Percentiles rank a stretch among this genome's conserved stretches.
These are phyloP conservation scores for Meta bourneti DNA, from an alignment of 2,888 invertebrate species.

Conservation along the genomic window DNA sequence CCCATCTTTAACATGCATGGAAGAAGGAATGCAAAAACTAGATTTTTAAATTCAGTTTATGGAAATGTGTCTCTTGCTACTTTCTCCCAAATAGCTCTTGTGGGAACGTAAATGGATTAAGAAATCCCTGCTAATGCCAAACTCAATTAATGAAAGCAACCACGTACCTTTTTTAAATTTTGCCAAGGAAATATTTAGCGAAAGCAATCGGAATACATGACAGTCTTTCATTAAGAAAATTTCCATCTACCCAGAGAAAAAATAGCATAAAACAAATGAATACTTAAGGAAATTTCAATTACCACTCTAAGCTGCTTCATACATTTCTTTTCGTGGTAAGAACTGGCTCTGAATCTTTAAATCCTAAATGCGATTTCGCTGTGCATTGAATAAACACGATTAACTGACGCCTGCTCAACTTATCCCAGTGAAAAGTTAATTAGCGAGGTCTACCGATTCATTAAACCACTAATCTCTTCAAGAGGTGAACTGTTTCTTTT, in stretches of 20 bases:
- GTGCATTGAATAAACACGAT: conserved; percentile 37
- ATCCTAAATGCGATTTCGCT: conserved; percentile 17
- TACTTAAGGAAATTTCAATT: conserved; percentile 41
- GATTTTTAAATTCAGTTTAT: background rate
- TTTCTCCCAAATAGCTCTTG: background rate
- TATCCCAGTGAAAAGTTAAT: conserved; percentile 52
- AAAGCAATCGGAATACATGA: background rate
- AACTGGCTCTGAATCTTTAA: background rate
- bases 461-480: conserved; percentile 49
- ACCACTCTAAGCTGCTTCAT: conserved; percentile 16
- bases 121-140: background rate
- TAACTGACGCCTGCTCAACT: conserved; percentile 8
- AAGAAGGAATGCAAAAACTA: background rate
- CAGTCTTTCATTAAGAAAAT: background rate
- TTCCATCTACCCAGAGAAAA: background rate
- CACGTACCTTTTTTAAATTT: background rate
- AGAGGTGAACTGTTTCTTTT: background rate
- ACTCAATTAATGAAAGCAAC: background rate
- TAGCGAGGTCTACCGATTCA: conserved; percentile 53
- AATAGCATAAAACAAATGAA: conserved; percentile 21
- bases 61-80: background rate
- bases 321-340: background rate
- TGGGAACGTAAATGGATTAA: background rate
- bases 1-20: too few species aligned
- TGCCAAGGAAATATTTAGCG: conserved; percentile 1